These are phyloP conservation scores for Seira sanloemensis DNA, from an alignment of 2,888 invertebrate genomes.

Conservation along the genomic window DNA sequence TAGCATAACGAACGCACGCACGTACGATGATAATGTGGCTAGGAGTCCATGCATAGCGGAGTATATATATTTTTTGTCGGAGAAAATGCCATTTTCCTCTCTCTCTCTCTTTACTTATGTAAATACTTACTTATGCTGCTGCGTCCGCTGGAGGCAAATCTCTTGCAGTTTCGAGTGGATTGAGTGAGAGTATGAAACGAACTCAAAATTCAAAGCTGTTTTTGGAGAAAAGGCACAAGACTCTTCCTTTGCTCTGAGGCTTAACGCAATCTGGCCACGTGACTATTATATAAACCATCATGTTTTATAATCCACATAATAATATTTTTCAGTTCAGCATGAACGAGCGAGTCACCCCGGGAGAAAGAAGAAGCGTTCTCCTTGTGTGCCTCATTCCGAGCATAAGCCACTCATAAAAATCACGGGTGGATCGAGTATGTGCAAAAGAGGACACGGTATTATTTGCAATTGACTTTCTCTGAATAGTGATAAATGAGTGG, in stretches of 20 bases:
- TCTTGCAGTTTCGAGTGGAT: not conserved
- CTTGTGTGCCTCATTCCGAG: not conserved
- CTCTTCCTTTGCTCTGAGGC: not conserved
- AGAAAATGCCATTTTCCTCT: not conserved
- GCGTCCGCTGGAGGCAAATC: not conserved
- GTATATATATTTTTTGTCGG: not conserved
- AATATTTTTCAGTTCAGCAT: not conserved
- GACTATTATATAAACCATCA: not conserved
- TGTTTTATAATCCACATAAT: not conserved
- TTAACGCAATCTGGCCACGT: not conserved
- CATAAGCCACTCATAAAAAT: slow-evolving; percentile 17
- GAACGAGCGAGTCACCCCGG: not conserved
- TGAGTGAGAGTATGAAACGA: not conserved
- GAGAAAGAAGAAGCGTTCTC: too few species aligned
- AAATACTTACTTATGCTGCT: not conserved
- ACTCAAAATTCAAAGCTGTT: not conserved
- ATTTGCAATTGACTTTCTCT: slow-evolving; percentile 37
- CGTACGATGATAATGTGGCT: slow-evolving; percentile 20
- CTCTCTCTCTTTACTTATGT: too few species aligned
- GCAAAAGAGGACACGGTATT: not conserved
- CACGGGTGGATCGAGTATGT: not conserved
- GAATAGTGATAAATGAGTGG: slow-evolving; percentile 55
- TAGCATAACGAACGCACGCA: slow-evolving; percentile 26
- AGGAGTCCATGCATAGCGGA: not conserved
- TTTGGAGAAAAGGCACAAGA: not conserved